These are phyloP conservation scores for Brevipalpus yothersi DNA, from an alignment of 1,140 invertebrate species.

Conservation along the genomic window DNA sequence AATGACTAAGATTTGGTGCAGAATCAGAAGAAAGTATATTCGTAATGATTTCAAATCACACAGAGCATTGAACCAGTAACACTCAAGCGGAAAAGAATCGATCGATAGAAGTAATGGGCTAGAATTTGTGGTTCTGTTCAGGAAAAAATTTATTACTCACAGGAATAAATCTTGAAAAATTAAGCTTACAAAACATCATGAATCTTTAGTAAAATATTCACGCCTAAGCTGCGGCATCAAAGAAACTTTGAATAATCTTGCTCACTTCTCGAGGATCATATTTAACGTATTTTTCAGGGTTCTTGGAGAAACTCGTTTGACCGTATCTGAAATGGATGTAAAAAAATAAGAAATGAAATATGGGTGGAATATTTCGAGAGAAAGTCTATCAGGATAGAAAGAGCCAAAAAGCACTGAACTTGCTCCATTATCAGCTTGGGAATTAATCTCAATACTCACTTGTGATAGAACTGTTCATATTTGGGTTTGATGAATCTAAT, in stretches of 20 bases:
- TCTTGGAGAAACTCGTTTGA: slow-evolving; percentile 57
- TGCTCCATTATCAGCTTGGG: not conserved
- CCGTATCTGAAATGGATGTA: slow-evolving; percentile 30
- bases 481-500: slow-evolving; percentile 56
- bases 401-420: not conserved
- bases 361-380: not conserved
- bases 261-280: slow-evolving; percentile 61
- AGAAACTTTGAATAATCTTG: slow-evolving; percentile 30
- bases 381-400: not conserved
- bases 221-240: slow-evolving; percentile 6
- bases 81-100: no score
- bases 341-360: slow-evolving; percentile 1
- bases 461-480: slow-evolving; percentile 29
- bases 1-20: no score
- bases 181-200: no score
- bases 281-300: slow-evolving; percentile 78
- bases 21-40: no score
- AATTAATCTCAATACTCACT: slow-evolving; percentile 8
- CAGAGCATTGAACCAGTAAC: no score
- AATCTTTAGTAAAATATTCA: not conserved
- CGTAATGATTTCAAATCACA: no score
- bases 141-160: no score
- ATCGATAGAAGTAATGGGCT: no score
- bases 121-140: no score
- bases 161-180: no score